Evolutionary conservation across 2,888 invertebrate species (phyloP).

Genomic region (Cylindroiulus punctatus): DNA sequence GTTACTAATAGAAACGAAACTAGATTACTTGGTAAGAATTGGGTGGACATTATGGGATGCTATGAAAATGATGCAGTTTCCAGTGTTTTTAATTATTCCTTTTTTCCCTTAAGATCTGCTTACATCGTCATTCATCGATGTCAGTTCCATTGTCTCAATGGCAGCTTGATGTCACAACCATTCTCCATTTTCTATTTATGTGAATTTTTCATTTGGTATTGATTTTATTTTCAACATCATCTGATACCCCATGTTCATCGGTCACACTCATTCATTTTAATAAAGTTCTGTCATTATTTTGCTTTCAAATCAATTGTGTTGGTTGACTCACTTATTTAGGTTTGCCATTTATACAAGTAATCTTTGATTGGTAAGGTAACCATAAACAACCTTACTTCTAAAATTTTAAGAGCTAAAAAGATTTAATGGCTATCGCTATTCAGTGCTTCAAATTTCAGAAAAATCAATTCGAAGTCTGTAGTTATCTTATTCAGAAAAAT

Average conservation of each 20-base stretch:
- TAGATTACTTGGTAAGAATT: not conserved
- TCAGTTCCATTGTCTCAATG: not conserved
- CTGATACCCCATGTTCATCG: conserved; percentile 4
- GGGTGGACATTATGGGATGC: not conserved
- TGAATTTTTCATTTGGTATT: conserved; percentile 1
- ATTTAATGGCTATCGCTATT: too few species aligned
- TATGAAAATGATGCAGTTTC: not conserved
- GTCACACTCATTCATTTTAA: not conserved
- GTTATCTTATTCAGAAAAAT: too few species aligned
- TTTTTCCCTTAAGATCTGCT: not conserved
- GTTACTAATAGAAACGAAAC: conserved; percentile 2
- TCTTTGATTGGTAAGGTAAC: too few species aligned
- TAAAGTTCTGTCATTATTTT: not conserved
- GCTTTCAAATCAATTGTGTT: not conserved
- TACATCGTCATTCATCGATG: not conserved
- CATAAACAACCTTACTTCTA: too few species aligned
- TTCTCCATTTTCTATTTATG: conserved; percentile 9
- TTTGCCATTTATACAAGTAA: too few species aligned
- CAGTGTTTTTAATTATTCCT: not conserved
- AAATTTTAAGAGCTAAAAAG: too few species aligned
- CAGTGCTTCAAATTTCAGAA: too few species aligned
- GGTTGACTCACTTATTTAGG: not conserved
- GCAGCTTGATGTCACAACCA: not conserved
- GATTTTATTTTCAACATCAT: not conserved
- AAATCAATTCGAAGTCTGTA: too few species aligned